phyloP scores from a whole-genome alignment of 1,140 invertebrate genomes.

The Brachionus koreanus region DNA sequence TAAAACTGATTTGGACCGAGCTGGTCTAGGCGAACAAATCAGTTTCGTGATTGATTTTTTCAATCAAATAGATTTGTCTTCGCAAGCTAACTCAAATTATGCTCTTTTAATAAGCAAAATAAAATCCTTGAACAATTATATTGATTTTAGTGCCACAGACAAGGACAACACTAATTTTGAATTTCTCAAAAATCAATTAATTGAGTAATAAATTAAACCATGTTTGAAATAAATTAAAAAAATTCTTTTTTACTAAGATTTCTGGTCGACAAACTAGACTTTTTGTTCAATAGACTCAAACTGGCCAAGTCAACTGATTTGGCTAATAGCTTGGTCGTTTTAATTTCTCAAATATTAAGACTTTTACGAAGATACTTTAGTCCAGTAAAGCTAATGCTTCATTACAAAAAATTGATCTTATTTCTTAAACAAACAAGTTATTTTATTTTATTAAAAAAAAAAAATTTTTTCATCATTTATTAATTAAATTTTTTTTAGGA shows the following conservation, averaged over 20 bases:
- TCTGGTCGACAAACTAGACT: background rate
- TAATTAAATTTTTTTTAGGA: slow-evolving; percentile 15
- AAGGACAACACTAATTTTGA: background rate
- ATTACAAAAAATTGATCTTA: background rate
- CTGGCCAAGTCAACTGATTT: background rate
- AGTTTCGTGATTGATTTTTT: slow-evolving; percentile 24
- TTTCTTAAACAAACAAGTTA: slow-evolving; percentile 20
- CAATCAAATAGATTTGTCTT: slow-evolving; percentile 8
- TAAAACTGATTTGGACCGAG: background rate
- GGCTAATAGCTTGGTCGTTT: background rate
- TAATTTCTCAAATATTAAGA: background rate
- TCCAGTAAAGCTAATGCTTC: background rate
- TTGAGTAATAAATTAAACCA: background rate
- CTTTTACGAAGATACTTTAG: background rate
- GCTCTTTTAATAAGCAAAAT: background rate
- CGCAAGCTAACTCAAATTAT: slow-evolving; percentile 10
- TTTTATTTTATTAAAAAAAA: background rate
- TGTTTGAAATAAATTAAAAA: background rate
- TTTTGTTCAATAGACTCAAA: background rate
- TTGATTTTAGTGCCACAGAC: background rate
- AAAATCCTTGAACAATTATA: background rate
- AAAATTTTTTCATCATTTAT: background rate
- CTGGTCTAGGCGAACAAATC: background rate
- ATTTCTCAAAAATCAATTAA: slow-evolving; percentile 11
- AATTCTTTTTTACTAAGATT: background rate